Percentiles rank a stretch among this genome's conserved stretches.
Evolutionary conservation across 2,888 invertebrate genomes (phyloP).

Genomic region (Cantharis flavilabris): DNA sequence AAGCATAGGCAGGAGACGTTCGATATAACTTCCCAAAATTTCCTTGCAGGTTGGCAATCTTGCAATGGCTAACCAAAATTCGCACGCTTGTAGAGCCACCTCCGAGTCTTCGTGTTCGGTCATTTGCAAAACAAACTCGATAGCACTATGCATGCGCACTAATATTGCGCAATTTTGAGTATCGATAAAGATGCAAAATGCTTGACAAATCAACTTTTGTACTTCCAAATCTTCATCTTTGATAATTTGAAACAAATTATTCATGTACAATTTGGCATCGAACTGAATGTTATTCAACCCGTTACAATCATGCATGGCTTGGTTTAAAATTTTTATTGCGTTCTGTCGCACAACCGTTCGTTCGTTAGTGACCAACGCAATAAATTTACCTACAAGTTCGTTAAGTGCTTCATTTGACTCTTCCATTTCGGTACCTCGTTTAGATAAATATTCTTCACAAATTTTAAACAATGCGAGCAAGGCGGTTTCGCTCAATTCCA

Average conservation of each 20-base stretch:
- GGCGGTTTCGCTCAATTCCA: constrained; percentile 94
- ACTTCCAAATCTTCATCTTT: constrained; percentile 95
- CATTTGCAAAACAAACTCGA: constrained; percentile 94
- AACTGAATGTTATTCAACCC: constrained; percentile 48
- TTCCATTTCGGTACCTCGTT: constrained; percentile 83
- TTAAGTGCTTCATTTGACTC: constrained; percentile 84
- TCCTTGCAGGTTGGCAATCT: constrained; percentile 93
- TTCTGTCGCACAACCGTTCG: constrained; percentile 22
- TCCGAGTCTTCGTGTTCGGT: constrained; percentile 91
- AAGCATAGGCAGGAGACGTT: constrained; percentile 85
- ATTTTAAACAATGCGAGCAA: constrained; percentile 98
- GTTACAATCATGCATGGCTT: constrained; percentile 51
- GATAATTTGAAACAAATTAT: constrained; percentile 90
- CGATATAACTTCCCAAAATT: constrained; percentile 82
- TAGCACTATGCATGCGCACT: constrained; percentile 95
- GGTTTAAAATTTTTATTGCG: constrained; percentile 46
- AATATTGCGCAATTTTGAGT: constrained; percentile 90
- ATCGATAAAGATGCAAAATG: constrained; percentile 93
- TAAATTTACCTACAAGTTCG: constrained; percentile 89
- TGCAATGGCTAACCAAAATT: constrained; percentile 97
- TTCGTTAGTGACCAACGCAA: constrained; percentile 28
- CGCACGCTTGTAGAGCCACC: constrained; percentile 96
- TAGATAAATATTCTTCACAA: constrained; percentile 77
- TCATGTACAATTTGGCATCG: constrained; percentile 58
- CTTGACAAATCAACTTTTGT: constrained; percentile 95